Base-by-base conservation (phyloP, 2,797 vertebrate genomes). In the Harpagifer antarcticus region DNA sequence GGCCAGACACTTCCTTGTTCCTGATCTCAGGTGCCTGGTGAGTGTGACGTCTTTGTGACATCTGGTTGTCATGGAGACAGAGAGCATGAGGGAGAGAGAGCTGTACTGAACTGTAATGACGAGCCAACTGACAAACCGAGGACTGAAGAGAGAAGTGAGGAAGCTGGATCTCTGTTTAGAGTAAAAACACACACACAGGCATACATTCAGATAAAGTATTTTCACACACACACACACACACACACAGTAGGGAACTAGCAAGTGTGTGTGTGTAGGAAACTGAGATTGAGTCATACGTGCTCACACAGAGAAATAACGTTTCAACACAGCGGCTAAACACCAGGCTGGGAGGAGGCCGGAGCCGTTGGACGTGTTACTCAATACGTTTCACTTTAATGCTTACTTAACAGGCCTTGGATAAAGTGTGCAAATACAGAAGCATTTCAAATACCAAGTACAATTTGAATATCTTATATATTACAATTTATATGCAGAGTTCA, bases 211-310 rank as follows among this genome's bases (percentile, higher is more conserved):
- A 82, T 70, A 78, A 76, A 68, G 58, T 62, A 40, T 20, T 23
- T 13, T 17, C 72, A 67, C 57, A 79, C 63, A 74, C 37, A 69
- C 37, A 69, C 73, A 72, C 67, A 54, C 45, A 37, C 65, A 69
- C 64, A 74, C 72, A 43, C 83, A 75, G 86, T 87, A 57, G 87
- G 90, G 86, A 90, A 92, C 92, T 90, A 85, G 74, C 9, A 1
- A 72, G 69, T 78, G 79, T 86, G 88, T 88, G 88, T 89, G 73
- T 81, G 65, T 91, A 90, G 91, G 91, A 93, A 94, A 91, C 90
- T 91, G 89, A 91, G 90, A 91, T 93, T 94, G 91, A 93, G 91
- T 94, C 93, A 93, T 90, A 90, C 66, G 61, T 85, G 89, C 81
- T 89, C 88, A 89, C 78, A 87, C 84, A 84, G 85, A 91, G 88